Conservation (phyloP, 2,797 vertebrate genomes). For the Potorous gilbertii region DNA sequence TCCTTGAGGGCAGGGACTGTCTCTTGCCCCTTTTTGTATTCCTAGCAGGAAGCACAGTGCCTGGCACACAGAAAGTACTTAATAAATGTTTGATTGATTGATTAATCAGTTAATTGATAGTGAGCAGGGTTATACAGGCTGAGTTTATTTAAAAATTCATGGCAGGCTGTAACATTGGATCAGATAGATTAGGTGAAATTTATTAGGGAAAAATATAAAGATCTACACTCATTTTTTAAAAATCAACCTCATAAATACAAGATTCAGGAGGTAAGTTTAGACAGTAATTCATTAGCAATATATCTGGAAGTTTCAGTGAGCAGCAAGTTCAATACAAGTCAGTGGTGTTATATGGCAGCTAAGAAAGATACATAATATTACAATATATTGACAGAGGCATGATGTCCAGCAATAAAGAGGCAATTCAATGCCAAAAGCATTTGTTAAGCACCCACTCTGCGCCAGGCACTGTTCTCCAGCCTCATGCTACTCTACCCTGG, state of each 20-base stretch:
- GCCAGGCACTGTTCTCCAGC: neutral
- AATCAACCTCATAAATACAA: neutral
- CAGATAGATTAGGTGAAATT: neutral
- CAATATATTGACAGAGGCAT: neutral
- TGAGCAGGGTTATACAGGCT: neutral
- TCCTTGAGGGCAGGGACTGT: neutral
- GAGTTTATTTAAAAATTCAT: neutral
- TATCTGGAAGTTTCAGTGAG: neutral
- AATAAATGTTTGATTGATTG: neutral
- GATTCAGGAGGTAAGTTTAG: neutral
- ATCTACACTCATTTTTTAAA: neutral
- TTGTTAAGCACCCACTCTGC: neutral
- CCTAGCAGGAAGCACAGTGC: neutral
- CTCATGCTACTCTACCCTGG: neutral
- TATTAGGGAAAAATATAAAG: neutral
- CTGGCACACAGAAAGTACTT: neutral
- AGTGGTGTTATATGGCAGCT: neutral
- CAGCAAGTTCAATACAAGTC: neutral
- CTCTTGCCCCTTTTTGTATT: neutral
- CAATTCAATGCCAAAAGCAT: neutral
- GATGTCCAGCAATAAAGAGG: neutral
- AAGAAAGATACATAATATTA: neutral
- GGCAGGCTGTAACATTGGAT: neutral
- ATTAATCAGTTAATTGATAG: neutral
- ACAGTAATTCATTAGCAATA: neutral